Conservation (phyloP, 2,888 invertebrate species). For the Poecilus cupreus region DNA sequence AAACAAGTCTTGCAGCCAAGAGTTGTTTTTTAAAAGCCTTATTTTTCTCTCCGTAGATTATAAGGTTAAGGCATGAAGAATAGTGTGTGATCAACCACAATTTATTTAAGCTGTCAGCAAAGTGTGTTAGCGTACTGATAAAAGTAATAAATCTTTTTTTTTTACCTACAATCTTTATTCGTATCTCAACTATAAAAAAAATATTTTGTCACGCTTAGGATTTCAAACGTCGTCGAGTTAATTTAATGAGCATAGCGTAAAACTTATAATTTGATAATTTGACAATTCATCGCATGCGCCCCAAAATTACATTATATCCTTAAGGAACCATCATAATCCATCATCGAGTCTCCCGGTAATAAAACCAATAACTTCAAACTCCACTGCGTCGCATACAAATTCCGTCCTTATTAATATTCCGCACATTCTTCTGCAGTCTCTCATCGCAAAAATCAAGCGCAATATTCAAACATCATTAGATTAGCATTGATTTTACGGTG, state of each 20-base stretch:
- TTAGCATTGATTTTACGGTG: constrained; percentile 22
- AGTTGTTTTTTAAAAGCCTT: too few species aligned
- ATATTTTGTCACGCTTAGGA: too few species aligned
- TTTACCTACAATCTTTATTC: too few species aligned
- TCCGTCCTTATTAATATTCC: constrained; percentile 12
- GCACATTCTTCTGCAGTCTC: neutral
- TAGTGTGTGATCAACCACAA: too few species aligned
- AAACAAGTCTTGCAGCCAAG: too few species aligned
- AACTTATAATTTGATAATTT: constrained; percentile 26
- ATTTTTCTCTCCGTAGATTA: too few species aligned
- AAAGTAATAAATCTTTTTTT: too few species aligned
- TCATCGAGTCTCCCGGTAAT: neutral
- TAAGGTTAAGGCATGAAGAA: too few species aligned
- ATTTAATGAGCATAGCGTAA: neutral
- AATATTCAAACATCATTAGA: constrained; percentile 25
- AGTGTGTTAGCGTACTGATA: too few species aligned
- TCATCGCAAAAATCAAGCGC: constrained; percentile 13
- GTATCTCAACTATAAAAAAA: too few species aligned
- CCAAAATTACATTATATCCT: neutral
- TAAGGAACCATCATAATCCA: constrained; percentile 13
- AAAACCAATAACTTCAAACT: constrained; percentile 10
- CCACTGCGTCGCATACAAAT: neutral
- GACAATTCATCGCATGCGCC: neutral
- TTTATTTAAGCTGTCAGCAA: too few species aligned
- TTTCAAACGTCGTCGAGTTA: too few species aligned